A percentile compares a stretch with the other conserved stretches of the same genome.
phyloP scores from a whole-genome alignment of 2,888 invertebrate species.

The Digitonthophagus gazella region DNA sequence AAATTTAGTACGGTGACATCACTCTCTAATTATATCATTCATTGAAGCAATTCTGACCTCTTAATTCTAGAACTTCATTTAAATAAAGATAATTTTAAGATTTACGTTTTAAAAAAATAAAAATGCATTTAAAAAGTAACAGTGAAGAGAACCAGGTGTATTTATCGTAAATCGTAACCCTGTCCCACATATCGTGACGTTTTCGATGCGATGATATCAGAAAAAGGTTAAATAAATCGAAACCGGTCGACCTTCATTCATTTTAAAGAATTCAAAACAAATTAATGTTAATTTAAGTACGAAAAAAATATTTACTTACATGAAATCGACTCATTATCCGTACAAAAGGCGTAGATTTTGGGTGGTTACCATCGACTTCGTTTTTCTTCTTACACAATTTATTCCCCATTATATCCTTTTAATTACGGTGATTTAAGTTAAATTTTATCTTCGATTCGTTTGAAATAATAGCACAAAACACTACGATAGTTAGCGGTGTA shows the following conservation, averaged over 20 bases:
- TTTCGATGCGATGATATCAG: constrained; percentile 11
- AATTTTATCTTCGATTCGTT: neutral
- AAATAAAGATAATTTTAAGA: too few relatives aligned
- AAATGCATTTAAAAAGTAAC: neutral
- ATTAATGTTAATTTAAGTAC: too few relatives aligned
- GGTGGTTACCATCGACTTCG: constrained; percentile 39
- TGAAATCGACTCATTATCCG: constrained; percentile 47
- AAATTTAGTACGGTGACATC: neutral
- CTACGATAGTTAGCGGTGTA: constrained; percentile 4
- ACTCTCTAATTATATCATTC: neutral
- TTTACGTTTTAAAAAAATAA: too few relatives aligned
- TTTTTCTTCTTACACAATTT: constrained; percentile 48
- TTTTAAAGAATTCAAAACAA: constrained; percentile 4
- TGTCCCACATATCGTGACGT: constrained; percentile 18
- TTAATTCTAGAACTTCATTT: neutral
- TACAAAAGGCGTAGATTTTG: constrained; percentile 41
- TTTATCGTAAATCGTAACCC: constrained; percentile 5
- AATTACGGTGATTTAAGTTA: neutral
- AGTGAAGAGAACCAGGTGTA: constrained; percentile 5
- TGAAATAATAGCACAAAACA: neutral
- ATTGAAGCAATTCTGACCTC: neutral
- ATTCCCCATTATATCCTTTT: constrained; percentile 45
- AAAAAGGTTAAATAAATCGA: too few relatives aligned
- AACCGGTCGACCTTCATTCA: too few relatives aligned
- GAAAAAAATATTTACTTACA: constrained; percentile 40